Percentiles rank a stretch among this genome's conserved stretches.
phyloP scores from a whole-genome alignment of 2,113 vertebrate genomes.

The Girardinichthys multiradiatus region DNA sequence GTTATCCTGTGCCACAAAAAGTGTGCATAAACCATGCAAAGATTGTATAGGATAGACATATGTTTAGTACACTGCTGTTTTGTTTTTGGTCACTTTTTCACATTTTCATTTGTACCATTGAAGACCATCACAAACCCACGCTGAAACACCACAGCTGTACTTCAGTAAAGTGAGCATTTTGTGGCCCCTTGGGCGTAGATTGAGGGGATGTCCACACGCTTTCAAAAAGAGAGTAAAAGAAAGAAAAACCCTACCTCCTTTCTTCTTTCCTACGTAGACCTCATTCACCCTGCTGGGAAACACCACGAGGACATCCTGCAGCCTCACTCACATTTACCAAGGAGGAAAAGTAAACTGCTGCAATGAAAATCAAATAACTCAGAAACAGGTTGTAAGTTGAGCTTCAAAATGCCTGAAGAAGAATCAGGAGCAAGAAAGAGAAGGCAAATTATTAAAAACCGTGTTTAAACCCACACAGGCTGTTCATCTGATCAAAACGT shows the following conservation, averaged over 20 bases:
- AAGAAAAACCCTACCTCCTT: not conserved
- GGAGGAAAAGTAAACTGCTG: not conserved
- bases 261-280: not conserved
- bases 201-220: not conserved
- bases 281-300: not conserved
- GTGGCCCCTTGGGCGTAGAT: not conserved
- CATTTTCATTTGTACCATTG: not conserved
- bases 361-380: not conserved
- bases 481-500: no score
- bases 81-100: not conserved
- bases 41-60: not conserved
- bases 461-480: no score
- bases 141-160: not conserved
- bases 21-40: not conserved
- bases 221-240: not conserved
- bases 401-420: not conserved
- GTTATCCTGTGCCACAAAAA: not conserved
- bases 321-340: not conserved
- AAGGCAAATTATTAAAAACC: not conserved
- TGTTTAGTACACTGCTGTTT: not conserved
- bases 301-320: not conserved
- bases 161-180: not conserved
- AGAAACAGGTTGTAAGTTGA: not conserved
- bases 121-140: not conserved
- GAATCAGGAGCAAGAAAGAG: not conserved